A percentile compares a stretch with the other conserved stretches of the same genome.
These are phyloP conservation scores for Sphenopsis melanotis DNA, from an alignment of 2,797 vertebrate genomes.

Conservation along the genomic window DNA sequence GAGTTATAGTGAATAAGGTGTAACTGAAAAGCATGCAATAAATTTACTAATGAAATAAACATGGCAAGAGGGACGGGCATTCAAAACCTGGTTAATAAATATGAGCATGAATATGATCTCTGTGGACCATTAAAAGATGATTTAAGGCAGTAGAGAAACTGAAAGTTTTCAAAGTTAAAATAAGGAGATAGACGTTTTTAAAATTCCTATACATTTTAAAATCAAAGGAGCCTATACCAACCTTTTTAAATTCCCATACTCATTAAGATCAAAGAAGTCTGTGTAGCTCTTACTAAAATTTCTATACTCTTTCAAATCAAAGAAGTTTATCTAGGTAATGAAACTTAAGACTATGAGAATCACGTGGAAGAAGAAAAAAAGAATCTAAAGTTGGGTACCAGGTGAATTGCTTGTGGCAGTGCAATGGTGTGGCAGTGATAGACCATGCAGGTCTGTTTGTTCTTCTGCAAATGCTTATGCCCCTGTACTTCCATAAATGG, in stretches of 20 bases:
- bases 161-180: background rate
- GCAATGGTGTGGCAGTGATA: background rate
- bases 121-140: background rate
- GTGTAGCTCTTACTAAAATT: background rate
- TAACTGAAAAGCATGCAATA: background rate
- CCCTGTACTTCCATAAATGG: background rate
- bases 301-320: background rate
- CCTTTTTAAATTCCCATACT: background rate
- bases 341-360: background rate
- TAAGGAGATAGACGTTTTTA: background rate
- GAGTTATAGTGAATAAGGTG: background rate
- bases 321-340: background rate
- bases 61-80: background rate
- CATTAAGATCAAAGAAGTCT: background rate
- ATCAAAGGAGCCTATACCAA: background rate
- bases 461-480: background rate
- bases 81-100: background rate
- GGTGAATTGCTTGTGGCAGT: background rate
- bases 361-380: background rate
- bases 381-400: background rate
- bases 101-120: background rate
- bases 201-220: background rate
- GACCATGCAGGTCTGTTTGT: background rate
- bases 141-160: background rate
- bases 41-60: background rate